Percentiles rank a stretch among this genome's conserved stretches.
These are phyloP conservation scores for Ferdinandea cuprea DNA, from an alignment of 2,888 invertebrate genomes.

Conservation along the genomic window DNA sequence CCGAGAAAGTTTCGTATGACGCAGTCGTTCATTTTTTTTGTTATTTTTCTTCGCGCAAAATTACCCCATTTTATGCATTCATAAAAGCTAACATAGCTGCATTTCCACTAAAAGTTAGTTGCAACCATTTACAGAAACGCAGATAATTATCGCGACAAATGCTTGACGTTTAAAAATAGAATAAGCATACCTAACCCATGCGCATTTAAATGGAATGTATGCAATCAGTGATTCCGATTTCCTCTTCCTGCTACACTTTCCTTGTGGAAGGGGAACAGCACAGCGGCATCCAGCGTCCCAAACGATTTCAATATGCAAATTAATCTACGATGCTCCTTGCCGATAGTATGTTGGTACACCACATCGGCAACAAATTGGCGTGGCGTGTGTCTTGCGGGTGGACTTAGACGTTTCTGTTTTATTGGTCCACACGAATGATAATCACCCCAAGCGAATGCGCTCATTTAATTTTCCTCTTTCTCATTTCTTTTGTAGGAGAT, in stretches of 20 bases:
- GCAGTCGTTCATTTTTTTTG: too few relatives aligned
- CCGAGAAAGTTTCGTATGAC: too few relatives aligned
- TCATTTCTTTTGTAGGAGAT: neutral
- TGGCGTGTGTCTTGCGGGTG: constrained; percentile 51
- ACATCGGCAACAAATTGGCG: neutral
- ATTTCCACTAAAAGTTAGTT: too few relatives aligned
- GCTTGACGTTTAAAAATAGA: neutral
- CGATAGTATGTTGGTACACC: neutral
- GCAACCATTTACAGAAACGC: too few relatives aligned
- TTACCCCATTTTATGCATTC: too few relatives aligned
- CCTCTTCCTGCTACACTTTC: neutral
- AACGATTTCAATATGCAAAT: constrained; percentile 21
- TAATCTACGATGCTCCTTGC: neutral
- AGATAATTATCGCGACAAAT: neutral
- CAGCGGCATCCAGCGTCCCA: neutral
- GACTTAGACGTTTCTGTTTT: constrained; percentile 34
- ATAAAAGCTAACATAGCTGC: too few relatives aligned
- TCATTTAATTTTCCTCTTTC: constrained; percentile 36
- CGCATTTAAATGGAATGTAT: neutral
- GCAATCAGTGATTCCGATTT: neutral
- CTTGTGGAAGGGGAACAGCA: neutral
- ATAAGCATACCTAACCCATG: too few relatives aligned
- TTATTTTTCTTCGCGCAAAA: too few relatives aligned
- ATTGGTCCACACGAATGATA: constrained; percentile 42
- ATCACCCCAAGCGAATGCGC: constrained; percentile 50